phyloP scores from a whole-genome alignment of 2,888 invertebrate genomes.

The Allolobophora icterica region DNA sequence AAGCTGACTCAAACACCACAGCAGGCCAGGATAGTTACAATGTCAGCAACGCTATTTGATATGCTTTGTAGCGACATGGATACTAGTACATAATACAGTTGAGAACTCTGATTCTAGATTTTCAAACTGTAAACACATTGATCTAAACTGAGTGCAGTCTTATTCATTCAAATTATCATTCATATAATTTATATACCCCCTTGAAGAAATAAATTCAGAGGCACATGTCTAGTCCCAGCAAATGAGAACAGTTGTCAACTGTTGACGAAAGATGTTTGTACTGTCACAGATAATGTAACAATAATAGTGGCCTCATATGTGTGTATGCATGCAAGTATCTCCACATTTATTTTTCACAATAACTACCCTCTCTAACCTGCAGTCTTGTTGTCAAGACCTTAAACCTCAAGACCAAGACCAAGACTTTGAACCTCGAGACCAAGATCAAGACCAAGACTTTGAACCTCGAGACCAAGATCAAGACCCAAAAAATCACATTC shows the following conservation, averaged over 20 bases:
- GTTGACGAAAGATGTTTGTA: neutral
- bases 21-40: too few species aligned
- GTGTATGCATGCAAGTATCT: neutral
- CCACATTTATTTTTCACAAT: neutral
- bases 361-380: too few species aligned
- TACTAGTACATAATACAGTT: neutral
- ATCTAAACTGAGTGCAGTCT: too few species aligned
- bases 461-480: too few species aligned
- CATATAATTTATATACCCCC: neutral
- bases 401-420: too few species aligned
- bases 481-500: too few species aligned
- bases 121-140: too few species aligned
- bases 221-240: neutral
- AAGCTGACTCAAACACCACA: too few species aligned
- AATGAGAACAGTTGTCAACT: neutral
- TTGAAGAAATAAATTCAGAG: neutral
- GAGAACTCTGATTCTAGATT: neutral
- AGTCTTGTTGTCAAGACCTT: too few species aligned
- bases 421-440: too few species aligned
- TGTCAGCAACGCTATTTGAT: neutral
- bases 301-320: neutral
- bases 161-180: neutral
- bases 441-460: too few species aligned
- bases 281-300: neutral
- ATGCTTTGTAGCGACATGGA: neutral